Evolutionary conservation across 2,888 invertebrate species (phyloP).

Genomic region (Yponomeuta evonymella): DNA sequence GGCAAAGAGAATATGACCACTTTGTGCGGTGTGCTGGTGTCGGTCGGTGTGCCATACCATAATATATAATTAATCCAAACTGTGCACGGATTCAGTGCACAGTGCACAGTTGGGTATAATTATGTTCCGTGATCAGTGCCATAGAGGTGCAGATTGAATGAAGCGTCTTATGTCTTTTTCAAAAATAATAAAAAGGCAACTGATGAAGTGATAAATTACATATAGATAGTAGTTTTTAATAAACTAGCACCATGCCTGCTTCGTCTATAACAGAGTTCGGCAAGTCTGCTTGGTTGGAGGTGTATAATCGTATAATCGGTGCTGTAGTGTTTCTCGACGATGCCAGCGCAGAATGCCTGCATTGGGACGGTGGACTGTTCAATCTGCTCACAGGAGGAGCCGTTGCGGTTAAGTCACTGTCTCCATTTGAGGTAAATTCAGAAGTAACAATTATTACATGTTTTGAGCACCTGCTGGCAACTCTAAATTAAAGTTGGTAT

Average conservation of each 20-base stretch:
- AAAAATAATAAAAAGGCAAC: no score
- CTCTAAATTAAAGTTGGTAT: background rate
- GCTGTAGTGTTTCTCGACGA: constrained; percentile 81
- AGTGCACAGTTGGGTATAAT: no score
- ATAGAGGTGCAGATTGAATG: no score
- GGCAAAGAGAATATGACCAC: no score
- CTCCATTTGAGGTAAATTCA: constrained; percentile 75
- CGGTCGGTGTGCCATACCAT: no score
- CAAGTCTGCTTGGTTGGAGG: constrained; percentile 77
- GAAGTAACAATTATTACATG: background rate
- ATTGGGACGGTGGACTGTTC: constrained; percentile 81
- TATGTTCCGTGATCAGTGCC: no score
- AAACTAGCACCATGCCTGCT: background rate
- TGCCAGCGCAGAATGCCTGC: constrained; percentile 78
- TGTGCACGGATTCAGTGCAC: no score
- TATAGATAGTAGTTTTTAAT: no score
- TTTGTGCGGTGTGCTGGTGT: no score
- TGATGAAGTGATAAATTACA: no score
- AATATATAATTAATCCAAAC: no score
- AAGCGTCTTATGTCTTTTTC: no score
- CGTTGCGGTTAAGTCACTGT: constrained; percentile 77
- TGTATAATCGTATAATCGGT: constrained; percentile 76
- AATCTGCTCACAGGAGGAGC: constrained; percentile 78
- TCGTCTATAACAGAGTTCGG: constrained; percentile 58
- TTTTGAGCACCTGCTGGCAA: background rate